Base-by-base conservation (phyloP, 2,888 invertebrate genomes). In the Psococerastis gibbosa region DNA sequence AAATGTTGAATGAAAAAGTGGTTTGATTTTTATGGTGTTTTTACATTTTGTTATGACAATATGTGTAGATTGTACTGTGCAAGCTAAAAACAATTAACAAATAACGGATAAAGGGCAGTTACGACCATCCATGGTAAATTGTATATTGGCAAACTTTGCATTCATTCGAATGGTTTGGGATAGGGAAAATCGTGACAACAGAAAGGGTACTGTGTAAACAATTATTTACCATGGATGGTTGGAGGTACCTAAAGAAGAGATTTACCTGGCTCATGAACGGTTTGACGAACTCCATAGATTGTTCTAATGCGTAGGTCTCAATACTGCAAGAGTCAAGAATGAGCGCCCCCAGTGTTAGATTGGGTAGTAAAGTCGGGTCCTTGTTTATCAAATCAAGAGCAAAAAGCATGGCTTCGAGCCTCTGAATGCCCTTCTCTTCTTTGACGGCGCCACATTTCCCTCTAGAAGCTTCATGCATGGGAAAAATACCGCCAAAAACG, bases 321-420 rank as follows among this genome's bases (percentile, higher is more conserved):
- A 73, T 72, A 52, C 75, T 75, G 53, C 75, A 75, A 4, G 71
- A 70, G 56, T 75, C 75, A 42, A 71, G 60, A 43, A 70, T 69
- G 32, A 73, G 57, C 1, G 70, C 68, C 1, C 75, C 75, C 22
- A 78, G 61, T 11, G 64, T 69, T 41, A 76, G 66, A 33, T 75
- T 74, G 1, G 74, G 75, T 42, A 76, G 59, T 6, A 77, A 55
- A 43, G 64, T 59, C 3, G 59, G 53, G 52, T 71, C 67, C 8
- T 58, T 60, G 59, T 79, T 79, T 46, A 78, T 75, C 52, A 69
- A 68, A 50, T 75, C 71, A 22, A 78, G 58, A 3, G 75, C 73
- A 59, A 69, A 77, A 3, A 78, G 58, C 67, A 78, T 69, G 2
- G 77, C 77, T 53, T 79, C 78, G 46, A 79, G 59, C 3, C 75